These are phyloP conservation scores for Vespertilio murinus DNA, from an alignment of 2,797 vertebrate genomes.

Conservation along the genomic window DNA sequence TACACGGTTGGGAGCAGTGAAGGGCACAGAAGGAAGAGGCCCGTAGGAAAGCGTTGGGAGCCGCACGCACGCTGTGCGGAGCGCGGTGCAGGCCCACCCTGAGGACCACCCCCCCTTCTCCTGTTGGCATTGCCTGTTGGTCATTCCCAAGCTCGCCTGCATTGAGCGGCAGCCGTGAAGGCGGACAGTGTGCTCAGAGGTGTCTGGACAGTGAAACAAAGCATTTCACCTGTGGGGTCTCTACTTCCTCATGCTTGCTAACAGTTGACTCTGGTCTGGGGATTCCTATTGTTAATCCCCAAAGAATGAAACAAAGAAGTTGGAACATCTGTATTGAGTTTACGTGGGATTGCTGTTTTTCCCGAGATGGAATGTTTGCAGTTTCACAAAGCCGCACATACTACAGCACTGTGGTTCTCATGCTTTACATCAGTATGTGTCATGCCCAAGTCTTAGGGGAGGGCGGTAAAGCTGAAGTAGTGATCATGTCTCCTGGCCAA, in stretches of 20 bases:
- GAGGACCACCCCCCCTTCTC: neutral
- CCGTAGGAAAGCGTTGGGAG: neutral
- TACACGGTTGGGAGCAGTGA: slow-evolving; percentile 43
- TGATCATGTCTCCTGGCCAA: neutral
- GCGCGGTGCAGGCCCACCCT: neutral
- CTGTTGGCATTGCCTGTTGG: neutral
- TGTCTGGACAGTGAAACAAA: neutral
- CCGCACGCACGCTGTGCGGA: neutral
- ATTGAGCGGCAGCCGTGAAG: neutral
- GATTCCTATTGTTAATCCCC: neutral
- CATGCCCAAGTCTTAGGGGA: neutral
- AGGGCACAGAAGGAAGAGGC: neutral
- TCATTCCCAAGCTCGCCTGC: neutral
- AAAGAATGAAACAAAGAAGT: neutral
- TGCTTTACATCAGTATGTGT: neutral
- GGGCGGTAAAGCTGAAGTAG: neutral
- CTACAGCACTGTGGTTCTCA: neutral
- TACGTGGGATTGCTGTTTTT: neutral
- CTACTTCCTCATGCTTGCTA: neutral
- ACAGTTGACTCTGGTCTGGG: neutral
- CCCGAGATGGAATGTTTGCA: neutral
- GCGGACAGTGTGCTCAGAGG: neutral
- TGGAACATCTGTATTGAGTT: neutral
- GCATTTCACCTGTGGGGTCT: neutral
- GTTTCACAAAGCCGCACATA: neutral